Base-by-base conservation (phyloP, 2,113 vertebrate species). In the Tilapia sparmanii region DNA sequence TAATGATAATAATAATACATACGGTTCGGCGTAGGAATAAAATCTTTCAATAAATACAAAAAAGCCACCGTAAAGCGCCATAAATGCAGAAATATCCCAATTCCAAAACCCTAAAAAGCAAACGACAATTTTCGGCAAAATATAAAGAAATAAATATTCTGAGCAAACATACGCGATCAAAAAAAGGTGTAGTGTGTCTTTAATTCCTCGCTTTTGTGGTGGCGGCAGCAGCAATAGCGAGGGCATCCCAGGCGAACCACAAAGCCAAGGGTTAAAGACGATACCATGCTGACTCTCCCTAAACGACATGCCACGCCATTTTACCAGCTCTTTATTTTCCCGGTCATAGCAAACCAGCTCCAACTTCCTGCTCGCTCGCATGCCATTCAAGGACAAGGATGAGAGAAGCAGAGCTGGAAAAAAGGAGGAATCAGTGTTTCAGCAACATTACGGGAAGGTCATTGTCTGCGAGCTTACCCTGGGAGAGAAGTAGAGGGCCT, bases 401-500 rank as follows among this genome's bases (percentile, higher is more conserved):
- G 52, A 90, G 59, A 89, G 84, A 38, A 81, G 53, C 81, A 84
- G 78, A 57, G 80, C 38, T 52, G n/a, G 15, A 53, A 33, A 55
- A 33, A 79, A 31, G 16, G 68, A 82, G 52, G 90, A 94, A 94
- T 94, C 90, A 86, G 83, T 91, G 85, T 95, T 96, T 94, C 87
- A 93, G 91, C 94, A 95, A 95, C 84, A 90, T 95, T 96, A 97
- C 91, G 94, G 94, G 95, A 97, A 97, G 96, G 95, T 97, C 96
- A 96, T 95, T 97, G 95, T 96, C 86, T 92, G 84, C 85, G 82
- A 94, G 90, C 96, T 98, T 97, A 97, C 96, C 96, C 94, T 80
- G 33, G 94, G 95, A 97, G 94, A 97, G 94, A 94, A 84, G 88
- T 90, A 95, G 92, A 95, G 94, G 94, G 92, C 94, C 95, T 94